Percentiles rank a stretch among this genome's conserved stretches.
Conservation (phyloP, 2,797 vertebrate genomes). For the Bovichtus diacanthus region DNA sequence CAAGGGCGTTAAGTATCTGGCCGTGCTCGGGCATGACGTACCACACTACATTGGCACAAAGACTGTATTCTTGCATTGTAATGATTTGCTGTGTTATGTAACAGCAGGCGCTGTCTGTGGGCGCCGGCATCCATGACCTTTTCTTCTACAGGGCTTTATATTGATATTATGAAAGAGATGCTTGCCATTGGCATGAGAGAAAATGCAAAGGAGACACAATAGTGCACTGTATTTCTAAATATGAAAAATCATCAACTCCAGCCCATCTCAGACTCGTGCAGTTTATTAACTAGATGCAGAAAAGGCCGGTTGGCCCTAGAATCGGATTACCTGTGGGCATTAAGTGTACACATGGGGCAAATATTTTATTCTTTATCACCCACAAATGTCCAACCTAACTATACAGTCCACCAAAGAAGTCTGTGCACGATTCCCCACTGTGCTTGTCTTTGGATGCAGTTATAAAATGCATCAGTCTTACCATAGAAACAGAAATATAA, state of each 20-base stretch:
- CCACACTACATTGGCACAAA: conserved; percentile 63
- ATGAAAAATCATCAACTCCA: not conserved
- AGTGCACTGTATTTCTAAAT: conserved; percentile 48
- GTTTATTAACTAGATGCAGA: not conserved
- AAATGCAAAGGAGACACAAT: conserved; percentile 56
- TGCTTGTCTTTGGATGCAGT: not conserved
- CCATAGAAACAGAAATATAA: not conserved
- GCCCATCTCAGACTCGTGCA: not conserved
- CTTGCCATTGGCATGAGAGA: conserved; percentile 47
- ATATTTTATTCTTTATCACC: not conserved
- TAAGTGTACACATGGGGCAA: not conserved
- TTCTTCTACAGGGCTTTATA: conserved; percentile 54
- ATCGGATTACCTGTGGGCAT: not conserved
- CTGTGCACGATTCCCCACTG: not conserved
- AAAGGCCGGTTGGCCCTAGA: not conserved
- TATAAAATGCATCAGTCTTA: not conserved
- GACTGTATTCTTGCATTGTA: conserved; percentile 67
- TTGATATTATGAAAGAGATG: conserved; percentile 59
- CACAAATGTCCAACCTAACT: too few species aligned
- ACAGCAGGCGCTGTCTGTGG: conserved; percentile 68
- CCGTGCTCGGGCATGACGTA: conserved; percentile 50
- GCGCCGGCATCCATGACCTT: conserved; percentile 67
- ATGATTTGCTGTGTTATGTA: conserved; percentile 59
- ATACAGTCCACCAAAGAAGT: not conserved
- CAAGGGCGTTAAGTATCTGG: conserved; percentile 27